Evolutionary conservation across 2,113 vertebrate genomes (phyloP).

Genomic region (Hyperoodon ampullatus): DNA sequence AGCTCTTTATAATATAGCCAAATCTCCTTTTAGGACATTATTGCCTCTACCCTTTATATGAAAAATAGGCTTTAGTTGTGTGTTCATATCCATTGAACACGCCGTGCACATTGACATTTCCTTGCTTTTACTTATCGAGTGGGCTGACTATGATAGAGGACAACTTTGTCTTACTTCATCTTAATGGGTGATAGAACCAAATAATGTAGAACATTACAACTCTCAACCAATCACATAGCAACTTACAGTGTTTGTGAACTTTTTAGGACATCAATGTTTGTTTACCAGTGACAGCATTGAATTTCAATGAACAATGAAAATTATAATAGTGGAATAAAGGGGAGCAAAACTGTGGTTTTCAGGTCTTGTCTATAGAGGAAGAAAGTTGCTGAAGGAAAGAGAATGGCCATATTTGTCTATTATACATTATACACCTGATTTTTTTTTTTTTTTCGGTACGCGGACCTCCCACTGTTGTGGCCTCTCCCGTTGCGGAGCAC

Average conservation of each 20-base stretch:
- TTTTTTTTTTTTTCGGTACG: background rate
- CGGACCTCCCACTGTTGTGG: no score
- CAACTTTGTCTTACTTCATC: slow-evolving; percentile 5
- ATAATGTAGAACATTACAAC: background rate
- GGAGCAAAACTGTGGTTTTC: background rate
- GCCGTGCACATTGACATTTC: background rate
- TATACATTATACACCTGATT: background rate
- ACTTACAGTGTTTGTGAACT: slow-evolving; percentile 30
- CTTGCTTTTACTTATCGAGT: slow-evolving; percentile 1
- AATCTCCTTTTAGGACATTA: background rate
- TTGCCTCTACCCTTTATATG: background rate
- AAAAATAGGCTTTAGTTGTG: background rate
- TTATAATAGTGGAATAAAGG: background rate
- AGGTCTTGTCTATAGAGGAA: background rate
- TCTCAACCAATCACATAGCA: slow-evolving; percentile 3
- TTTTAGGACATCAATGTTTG: slow-evolving; percentile 8
- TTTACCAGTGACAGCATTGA: background rate
- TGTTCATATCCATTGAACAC: background rate
- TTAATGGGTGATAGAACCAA: background rate
- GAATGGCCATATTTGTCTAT: background rate
- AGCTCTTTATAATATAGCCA: background rate
- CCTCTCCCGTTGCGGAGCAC: no score
- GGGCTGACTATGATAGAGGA: background rate
- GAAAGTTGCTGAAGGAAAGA: background rate
- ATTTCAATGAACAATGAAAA: background rate